Percentiles rank a stretch among this genome's conserved stretches.
phyloP scores from a whole-genome alignment of 2,797 vertebrate species.

The Poecilia picta region DNA sequence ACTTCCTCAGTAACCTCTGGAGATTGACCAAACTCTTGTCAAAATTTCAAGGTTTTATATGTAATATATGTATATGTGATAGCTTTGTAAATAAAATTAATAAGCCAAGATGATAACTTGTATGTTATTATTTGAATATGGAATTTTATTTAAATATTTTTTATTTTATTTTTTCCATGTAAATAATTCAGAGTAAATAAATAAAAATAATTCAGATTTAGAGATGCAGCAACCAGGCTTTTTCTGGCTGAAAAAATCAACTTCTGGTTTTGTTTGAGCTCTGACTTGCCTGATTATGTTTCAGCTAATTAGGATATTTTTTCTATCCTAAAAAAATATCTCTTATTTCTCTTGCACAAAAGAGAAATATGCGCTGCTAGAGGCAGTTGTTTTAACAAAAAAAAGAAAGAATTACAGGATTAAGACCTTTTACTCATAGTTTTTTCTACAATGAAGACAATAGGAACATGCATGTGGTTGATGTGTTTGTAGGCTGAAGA shows the following conservation, averaged over 20 bases:
- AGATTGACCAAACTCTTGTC: neutral
- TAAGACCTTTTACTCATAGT: neutral
- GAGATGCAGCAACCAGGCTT: neutral
- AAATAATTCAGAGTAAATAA: neutral
- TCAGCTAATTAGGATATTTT: neutral
- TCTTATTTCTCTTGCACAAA: no score
- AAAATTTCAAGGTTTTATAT: constrained; percentile 57
- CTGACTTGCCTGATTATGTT: neutral
- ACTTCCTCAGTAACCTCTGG: neutral
- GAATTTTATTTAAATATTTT: neutral
- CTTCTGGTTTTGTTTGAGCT: neutral
- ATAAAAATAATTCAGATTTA: neutral
- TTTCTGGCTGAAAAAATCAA: neutral
- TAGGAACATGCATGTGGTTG: neutral
- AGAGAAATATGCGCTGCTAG: neutral
- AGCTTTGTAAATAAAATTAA: constrained; percentile 82
- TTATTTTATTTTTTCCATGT: neutral
- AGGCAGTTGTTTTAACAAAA: neutral
- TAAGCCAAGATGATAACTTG: constrained; percentile 16
- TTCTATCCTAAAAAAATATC: no score
- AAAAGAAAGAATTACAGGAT: neutral
- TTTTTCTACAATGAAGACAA: neutral
- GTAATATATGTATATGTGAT: constrained; percentile 82
- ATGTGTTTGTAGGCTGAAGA: neutral
- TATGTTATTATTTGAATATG: neutral